phyloP scores from a whole-genome alignment of 2,888 invertebrate genomes.

The Temnothorax unifasciatus region DNA sequence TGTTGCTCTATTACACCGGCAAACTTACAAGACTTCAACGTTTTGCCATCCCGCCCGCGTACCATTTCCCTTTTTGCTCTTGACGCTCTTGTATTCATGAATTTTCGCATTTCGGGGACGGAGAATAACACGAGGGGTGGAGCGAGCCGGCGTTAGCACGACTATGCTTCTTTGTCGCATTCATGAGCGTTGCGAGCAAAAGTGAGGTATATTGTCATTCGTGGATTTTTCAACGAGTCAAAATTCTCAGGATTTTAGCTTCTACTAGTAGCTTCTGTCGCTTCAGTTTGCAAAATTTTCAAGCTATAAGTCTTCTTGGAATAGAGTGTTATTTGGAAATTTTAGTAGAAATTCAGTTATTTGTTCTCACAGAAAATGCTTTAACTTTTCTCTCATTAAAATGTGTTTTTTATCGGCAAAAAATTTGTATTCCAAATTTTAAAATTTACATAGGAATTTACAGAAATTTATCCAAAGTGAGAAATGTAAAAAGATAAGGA shows the following conservation, averaged over 20 bases:
- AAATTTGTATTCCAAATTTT: neutral
- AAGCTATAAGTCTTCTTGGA: neutral
- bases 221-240: neutral
- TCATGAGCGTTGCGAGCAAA: slow-evolving; percentile 7
- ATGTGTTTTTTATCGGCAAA: neutral
- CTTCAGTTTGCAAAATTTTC: neutral
- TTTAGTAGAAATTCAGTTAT: neutral
- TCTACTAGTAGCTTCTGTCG: neutral
- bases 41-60: slow-evolving; percentile 33
- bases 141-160: neutral
- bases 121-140: slow-evolving; percentile 12
- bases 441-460: neutral
- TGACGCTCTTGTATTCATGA: slow-evolving; percentile 57
- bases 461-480: neutral
- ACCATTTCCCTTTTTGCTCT: slow-evolving; percentile 45
- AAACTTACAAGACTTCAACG: slow-evolving; percentile 44
- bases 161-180: slow-evolving; percentile 17
- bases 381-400: neutral
- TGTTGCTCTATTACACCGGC: slow-evolving; percentile 41
- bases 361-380: neutral
- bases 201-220: neutral
- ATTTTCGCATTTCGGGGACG: slow-evolving; percentile 53
- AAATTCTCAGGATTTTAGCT: neutral
- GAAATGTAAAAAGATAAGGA: neutral
- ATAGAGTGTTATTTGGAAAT: neutral